Evolutionary conservation across 2,888 invertebrate species (phyloP), one percentile per base, ranked within the genome.

Genomic region (Scaptomyza flava): DNA sequence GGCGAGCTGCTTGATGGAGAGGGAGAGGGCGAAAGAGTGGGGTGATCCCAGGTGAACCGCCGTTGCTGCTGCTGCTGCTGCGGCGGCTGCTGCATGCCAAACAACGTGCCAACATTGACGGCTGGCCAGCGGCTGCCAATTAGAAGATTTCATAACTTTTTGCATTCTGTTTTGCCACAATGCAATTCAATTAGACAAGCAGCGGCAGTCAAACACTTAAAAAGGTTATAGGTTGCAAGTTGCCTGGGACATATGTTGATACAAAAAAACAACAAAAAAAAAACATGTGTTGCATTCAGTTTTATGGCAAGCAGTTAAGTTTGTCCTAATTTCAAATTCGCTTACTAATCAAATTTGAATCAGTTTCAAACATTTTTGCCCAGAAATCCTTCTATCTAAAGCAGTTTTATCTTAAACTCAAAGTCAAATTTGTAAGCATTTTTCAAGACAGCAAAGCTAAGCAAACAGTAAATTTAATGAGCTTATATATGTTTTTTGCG

Each of bases 61-160:
- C 9, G 56, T 48, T 54, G 62, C 38, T 38, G 46, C 53, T 57
- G 45, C 68, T 48, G 65, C 38, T 38, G 46, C 53, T 57, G 45
- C 68, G 45, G 65, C 46, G 11, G 66, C 38, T 33, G 68, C 54
- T 77, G 78, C 82, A 84, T 79, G 85, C 82, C 85, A 76, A 77
- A 76, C 78, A 82, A 85, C 80, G 81, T 81, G 81, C 84, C 84
- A 84, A 68, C 75, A 78, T 68, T 72, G 74, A 77, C 68, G 66
- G 63, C 65, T 17, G 69, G 68, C 75, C 66, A 65, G 50, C 61
- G 74, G 72, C 65, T 80, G 76, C 84, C 84, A 85, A 85, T 85
- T 86, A 85, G 79, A 83, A 80, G 78, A 77, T 78, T 86, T 86
- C 79, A 84, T 84, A 81, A 83, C 79, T 81, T 51, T 51, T 61